phyloP scores from a whole-genome alignment of 2,888 invertebrate genomes.

The Coleophora deauratella region DNA sequence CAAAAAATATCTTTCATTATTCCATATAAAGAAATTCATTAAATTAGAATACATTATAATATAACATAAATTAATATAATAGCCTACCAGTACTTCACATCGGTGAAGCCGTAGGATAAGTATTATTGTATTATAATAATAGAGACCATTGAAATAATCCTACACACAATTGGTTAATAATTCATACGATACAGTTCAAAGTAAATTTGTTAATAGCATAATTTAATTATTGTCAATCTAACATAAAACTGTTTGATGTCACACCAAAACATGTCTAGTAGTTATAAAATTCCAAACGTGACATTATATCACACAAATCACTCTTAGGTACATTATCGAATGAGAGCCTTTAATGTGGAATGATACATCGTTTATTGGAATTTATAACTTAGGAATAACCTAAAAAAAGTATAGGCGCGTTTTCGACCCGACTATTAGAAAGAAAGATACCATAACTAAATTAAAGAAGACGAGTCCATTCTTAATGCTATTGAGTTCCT shows the following conservation, averaged over 20 bases:
- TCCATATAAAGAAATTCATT: no score
- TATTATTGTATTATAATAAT: neutral
- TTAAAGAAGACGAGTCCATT: no score
- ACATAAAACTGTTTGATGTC: neutral
- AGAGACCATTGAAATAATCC: neutral
- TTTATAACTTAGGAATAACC: neutral
- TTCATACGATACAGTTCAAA: neutral
- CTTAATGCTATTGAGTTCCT: neutral
- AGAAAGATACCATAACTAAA: no score
- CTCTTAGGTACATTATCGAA: constrained; percentile 16
- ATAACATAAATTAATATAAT: neutral
- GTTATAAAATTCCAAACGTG: constrained; percentile 21
- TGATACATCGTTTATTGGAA: constrained; percentile 15
- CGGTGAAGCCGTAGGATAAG: constrained; percentile 1
- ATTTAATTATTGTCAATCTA: neutral
- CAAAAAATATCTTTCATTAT: neutral
- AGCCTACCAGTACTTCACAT: constrained; percentile 5
- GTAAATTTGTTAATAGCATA: neutral
- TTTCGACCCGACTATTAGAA: no score
- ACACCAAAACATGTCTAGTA: neutral
- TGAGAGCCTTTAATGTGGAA: constrained; percentile 26
- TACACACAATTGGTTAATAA: neutral
- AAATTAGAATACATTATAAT: neutral
- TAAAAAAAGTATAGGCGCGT: no score
- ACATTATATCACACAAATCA: constrained; percentile 38